Evolutionary conservation across 1,140 invertebrate genomes (phyloP).

Genomic region (Euwallacea similis): DNA sequence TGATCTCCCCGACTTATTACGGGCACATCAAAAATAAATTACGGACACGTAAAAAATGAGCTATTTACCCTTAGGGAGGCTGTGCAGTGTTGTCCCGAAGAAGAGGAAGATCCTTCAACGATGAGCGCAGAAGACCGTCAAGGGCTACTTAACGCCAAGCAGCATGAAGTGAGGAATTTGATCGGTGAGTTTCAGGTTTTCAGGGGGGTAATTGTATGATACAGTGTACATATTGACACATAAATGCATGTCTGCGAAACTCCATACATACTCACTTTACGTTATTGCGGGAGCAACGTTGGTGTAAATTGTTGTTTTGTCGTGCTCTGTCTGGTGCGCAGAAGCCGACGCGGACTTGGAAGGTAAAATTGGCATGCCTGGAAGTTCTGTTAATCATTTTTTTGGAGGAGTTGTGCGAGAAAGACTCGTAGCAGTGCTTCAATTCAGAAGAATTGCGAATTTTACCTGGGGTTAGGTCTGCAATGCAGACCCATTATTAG

Average conservation of each 20-base stretch:
- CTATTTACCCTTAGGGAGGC: slow-evolving; percentile 56
- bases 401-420: too few species aligned
- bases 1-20: background rate
- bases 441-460: too few species aligned
- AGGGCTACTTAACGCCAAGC: slow-evolving; percentile 69
- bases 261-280: too few species aligned
- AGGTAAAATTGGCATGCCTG: slow-evolving; percentile 45
- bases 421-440: too few species aligned
- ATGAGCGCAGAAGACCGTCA: slow-evolving; percentile 74
- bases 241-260: too few species aligned
- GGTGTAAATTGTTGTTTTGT: slow-evolving; percentile 40
- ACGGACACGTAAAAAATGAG: background rate
- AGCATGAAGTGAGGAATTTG: slow-evolving; percentile 70
- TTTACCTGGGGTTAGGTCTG: too few species aligned
- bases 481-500: too few species aligned
- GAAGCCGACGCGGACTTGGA: slow-evolving; percentile 53
- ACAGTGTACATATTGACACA: too few species aligned
- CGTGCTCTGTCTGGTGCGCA: slow-evolving; percentile 47
- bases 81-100: slow-evolving; percentile 71
- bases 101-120: slow-evolving; percentile 60
- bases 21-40: background rate
- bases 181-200: slow-evolving; percentile 59
- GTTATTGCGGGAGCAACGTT: background rate
- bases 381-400: too few species aligned
- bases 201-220: too few species aligned